Conservation (phyloP, 2,797 vertebrate species). For the Urophycis tenuis region DNA sequence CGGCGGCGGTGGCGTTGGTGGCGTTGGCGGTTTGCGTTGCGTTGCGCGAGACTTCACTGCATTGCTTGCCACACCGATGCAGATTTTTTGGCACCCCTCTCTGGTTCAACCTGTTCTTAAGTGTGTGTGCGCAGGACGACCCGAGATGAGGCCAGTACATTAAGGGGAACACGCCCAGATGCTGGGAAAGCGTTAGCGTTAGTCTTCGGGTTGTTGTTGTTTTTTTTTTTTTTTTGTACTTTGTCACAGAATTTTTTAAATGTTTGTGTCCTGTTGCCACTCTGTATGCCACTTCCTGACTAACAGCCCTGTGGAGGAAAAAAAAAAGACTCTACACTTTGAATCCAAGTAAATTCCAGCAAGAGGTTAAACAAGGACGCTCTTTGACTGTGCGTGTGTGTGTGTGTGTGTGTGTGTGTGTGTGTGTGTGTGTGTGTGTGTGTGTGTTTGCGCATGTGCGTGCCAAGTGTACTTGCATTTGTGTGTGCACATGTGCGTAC, state of each 20-base stretch:
- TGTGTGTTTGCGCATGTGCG: constrained; percentile 50
- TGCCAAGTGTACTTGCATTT: background rate
- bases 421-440: constrained; percentile 26
- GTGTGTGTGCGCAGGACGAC: constrained; percentile 62
- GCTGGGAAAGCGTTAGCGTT: constrained; percentile 53
- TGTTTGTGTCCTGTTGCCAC: constrained; percentile 17
- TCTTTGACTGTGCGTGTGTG: constrained; percentile 6
- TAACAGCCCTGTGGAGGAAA: constrained; percentile 24
- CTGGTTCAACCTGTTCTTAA: constrained; percentile 70
- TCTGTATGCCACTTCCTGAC: constrained; percentile 26
- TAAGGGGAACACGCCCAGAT: constrained; percentile 62
- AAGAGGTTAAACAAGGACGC: constrained; percentile 66
- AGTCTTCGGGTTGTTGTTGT: too few relatives aligned
- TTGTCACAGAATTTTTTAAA: constrained; percentile 24
- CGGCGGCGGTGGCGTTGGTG: too few relatives aligned
- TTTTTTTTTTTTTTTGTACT: constrained; percentile 24
- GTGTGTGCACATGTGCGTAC: constrained; percentile 28
- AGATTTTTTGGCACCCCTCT: constrained; percentile 65
- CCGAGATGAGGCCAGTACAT: constrained; percentile 34
- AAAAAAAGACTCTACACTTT: constrained; percentile 33
- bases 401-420: constrained; percentile 15
- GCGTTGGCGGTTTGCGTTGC: too few relatives aligned
- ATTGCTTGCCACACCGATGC: constrained; percentile 59
- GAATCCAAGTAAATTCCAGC: constrained; percentile 53
- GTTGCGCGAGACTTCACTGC: constrained; percentile 27